Conservation (phyloP, 1,140 invertebrate genomes). For the Neodiprion pinetum region DNA sequence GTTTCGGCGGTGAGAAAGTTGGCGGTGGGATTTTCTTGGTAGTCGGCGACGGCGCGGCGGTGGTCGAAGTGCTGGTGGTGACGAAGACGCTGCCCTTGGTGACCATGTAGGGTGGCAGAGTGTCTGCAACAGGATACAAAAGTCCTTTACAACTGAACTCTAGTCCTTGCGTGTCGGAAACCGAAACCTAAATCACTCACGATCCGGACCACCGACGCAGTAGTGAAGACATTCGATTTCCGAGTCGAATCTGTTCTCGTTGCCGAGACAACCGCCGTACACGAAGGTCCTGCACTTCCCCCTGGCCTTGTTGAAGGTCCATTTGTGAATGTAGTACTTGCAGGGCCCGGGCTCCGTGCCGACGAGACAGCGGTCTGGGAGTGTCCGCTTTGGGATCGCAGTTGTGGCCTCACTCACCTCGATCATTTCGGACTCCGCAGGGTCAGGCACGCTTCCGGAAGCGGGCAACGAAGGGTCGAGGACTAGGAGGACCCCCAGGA, state of each 20-base stretch:
- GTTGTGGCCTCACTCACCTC: conserved; percentile 33
- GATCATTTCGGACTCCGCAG: conserved; percentile 38
- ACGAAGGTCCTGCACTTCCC: conserved; percentile 74
- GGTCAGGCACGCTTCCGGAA: conserved; percentile 36
- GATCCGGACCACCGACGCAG: conserved; percentile 66
- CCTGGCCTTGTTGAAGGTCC: conserved; percentile 74
- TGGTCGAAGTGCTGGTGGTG: conserved; percentile 56
- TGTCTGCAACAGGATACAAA: conserved; percentile 51
- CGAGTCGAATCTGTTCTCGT: conserved; percentile 79
- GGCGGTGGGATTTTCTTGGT: conserved; percentile 52
- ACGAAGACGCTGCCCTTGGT: conserved; percentile 58
- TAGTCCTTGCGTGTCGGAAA: neutral
- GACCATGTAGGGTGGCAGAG: conserved; percentile 59
- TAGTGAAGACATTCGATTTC: conserved; percentile 74
- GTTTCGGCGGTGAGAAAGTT: conserved; percentile 53
- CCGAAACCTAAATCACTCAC: conserved; percentile 42
- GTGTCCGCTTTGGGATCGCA: conserved; percentile 33
- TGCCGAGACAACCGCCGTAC: conserved; percentile 81
- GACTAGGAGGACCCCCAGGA: conserved; percentile 45
- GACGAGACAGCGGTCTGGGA: conserved; percentile 52
- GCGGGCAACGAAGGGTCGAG: conserved; percentile 28
- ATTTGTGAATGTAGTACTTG: conserved; percentile 71
- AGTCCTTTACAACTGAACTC: neutral
- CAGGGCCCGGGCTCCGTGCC: conserved; percentile 70
- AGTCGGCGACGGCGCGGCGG: conserved; percentile 54